Evolutionary conservation across 2,113 vertebrate genomes (phyloP).

Genomic region (Struthio camelus): DNA sequence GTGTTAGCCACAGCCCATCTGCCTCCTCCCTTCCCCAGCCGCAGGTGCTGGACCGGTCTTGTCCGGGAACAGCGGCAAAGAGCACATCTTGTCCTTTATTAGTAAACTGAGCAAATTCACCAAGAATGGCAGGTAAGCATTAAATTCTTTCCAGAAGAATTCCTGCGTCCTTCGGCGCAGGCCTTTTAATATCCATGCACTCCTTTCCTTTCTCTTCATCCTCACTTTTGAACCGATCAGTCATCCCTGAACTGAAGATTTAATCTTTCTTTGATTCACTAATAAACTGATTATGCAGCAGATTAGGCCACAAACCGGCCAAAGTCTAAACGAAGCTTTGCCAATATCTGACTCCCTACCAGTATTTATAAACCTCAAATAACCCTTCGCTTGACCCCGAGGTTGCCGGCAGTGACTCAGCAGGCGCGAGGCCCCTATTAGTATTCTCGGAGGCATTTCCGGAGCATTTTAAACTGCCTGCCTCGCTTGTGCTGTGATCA

Average conservation of each 20-base stretch:
- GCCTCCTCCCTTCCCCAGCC: background rate
- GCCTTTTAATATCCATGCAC: background rate
- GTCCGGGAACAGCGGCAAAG: background rate
- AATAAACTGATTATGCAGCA: slow-evolving; percentile 4
- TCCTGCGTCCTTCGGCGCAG: background rate
- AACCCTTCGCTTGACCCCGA: background rate
- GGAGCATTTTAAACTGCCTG: background rate
- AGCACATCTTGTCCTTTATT: background rate
- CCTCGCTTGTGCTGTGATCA: slow-evolving; percentile 32
- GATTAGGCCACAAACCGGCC: background rate
- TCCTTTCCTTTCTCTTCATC: background rate
- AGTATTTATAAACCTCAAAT: background rate
- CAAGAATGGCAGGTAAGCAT: fast-evolving
- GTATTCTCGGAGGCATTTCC: background rate
- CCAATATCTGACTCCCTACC: background rate
- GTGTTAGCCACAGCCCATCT: no score
- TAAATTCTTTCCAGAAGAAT: background rate
- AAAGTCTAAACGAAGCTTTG: background rate
- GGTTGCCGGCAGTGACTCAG: slow-evolving; percentile 11
- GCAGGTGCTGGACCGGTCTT: background rate
- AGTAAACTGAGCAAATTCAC: background rate
- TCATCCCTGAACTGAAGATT: background rate
- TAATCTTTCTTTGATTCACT: background rate
- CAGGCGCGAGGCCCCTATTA: background rate
- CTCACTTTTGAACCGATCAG: background rate